These are phyloP conservation scores for Stictonetta naevosa DNA, from an alignment of 2,113 vertebrate genomes.

Conservation along the genomic window DNA sequence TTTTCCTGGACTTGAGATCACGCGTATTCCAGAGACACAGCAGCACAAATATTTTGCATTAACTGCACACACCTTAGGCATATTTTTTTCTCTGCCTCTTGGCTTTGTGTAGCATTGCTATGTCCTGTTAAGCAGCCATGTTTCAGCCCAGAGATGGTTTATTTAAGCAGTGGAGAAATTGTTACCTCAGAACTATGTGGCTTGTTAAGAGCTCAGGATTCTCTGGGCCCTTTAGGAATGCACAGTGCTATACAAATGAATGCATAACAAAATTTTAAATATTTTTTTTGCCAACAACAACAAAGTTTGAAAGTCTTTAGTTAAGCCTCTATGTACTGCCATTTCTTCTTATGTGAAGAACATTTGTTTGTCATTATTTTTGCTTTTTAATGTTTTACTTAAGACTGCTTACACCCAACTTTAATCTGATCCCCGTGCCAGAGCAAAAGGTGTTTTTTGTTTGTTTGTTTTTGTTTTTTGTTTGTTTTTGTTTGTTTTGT, in stretches of 20 bases:
- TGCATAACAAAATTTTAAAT: neutral
- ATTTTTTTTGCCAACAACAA: neutral
- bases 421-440: neutral
- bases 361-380: neutral
- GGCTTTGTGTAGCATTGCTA: neutral
- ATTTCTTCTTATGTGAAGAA: neutral
- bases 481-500: too few relatives aligned
- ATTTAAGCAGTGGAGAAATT: neutral
- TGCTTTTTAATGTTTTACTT: neutral
- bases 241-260: neutral
- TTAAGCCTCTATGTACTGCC: neutral
- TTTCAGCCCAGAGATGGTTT: neutral
- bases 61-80: neutral
- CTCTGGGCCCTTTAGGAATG: neutral
- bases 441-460: neutral
- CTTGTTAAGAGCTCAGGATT: neutral
- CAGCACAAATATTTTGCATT: conserved; percentile 44
- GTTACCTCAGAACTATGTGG: neutral
- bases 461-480: neutral
- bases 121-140: neutral
- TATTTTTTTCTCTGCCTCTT: neutral
- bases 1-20: conserved; percentile 39
- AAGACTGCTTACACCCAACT: neutral
- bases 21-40: neutral
- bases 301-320: neutral